Conservation (phyloP, 2,113 vertebrate genomes). For the Nycticryphes semicollaris region DNA sequence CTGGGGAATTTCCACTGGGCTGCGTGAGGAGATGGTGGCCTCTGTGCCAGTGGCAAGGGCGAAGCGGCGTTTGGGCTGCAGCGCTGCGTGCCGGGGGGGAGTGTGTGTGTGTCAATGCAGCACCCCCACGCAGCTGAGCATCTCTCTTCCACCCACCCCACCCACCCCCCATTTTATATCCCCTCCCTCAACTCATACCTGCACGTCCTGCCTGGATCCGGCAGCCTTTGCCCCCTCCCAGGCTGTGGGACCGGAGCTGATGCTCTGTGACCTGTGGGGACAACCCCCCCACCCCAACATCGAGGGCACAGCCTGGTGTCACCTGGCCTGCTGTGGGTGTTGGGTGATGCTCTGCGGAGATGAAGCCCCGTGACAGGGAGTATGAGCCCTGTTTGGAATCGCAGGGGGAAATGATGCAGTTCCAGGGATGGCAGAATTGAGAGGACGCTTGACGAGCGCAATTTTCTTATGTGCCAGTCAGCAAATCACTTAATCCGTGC, state of each 20-base stretch:
- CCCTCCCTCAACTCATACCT: not conserved
- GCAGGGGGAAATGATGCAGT: not conserved
- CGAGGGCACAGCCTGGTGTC: rapidly evolving
- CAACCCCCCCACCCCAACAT: not conserved
- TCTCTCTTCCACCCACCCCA: rapidly evolving
- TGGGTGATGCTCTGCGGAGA: rapidly evolving
- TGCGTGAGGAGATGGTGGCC: not conserved
- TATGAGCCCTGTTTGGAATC: not conserved
- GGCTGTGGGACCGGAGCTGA: rapidly evolving
- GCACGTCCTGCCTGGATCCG: rapidly evolving
- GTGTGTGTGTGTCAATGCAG: rapidly evolving
- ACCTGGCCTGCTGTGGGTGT: rapidly evolving
- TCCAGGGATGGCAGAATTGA: not conserved
- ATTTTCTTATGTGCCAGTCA: not conserved
- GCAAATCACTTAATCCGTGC: not conserved
- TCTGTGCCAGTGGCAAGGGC: not conserved
- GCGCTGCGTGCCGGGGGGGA: not conserved
- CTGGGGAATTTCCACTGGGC: constrained; percentile 34
- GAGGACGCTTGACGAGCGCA: not conserved
- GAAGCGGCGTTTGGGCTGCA: rapidly evolving
- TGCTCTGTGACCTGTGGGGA: rapidly evolving
- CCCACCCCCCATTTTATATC: too few relatives aligned
- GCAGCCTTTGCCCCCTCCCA: not conserved
- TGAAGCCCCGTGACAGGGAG: not conserved
- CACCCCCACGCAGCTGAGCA: not conserved